A percentile compares a stretch with the other conserved stretches of the same genome.
Conservation (phyloP, 2,113 vertebrate genomes). For the Dendrocopos noguchii region DNA sequence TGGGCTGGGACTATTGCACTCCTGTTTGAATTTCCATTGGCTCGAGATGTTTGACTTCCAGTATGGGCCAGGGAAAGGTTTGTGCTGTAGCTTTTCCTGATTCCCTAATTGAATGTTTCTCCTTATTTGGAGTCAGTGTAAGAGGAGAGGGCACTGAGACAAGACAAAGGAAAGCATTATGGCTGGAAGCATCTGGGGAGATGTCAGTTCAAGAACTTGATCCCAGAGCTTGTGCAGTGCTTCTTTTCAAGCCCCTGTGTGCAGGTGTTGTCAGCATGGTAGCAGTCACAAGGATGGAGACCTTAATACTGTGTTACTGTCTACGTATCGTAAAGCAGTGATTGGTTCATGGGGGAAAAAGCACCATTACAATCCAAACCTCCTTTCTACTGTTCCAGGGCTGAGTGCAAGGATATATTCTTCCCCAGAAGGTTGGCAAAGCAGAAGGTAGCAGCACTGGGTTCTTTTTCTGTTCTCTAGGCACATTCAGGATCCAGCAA, state of each 20-base stretch:
- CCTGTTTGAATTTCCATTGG: not conserved
- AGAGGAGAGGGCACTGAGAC: not conserved
- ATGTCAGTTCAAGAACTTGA: not conserved
- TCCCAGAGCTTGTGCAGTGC: not conserved
- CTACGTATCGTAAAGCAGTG: not conserved
- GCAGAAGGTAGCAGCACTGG: rapidly evolving
- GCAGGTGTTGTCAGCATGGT: rapidly evolving
- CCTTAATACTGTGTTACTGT: not conserved
- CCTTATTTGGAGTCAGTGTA: not conserved
- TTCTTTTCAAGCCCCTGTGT: not conserved
- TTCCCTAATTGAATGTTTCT: not conserved
- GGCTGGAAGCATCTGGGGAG: not conserved
- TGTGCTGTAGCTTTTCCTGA: not conserved
- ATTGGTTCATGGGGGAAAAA: not conserved
- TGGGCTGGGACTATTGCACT: not conserved
- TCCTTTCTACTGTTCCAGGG: not conserved
- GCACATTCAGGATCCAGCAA: constrained; percentile 98
- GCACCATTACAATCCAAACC: rapidly evolving
- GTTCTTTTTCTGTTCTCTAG: constrained; percentile 54
- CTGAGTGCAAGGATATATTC: not conserved
- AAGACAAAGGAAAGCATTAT: not conserved
- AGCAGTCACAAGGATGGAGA: not conserved
- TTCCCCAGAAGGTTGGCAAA: not conserved
- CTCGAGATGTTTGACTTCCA: not conserved
- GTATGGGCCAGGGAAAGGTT: too few relatives aligned